Evolutionary conservation across 2,113 vertebrate genomes (phyloP).

Genomic region (Pseudorasbora parva): DNA sequence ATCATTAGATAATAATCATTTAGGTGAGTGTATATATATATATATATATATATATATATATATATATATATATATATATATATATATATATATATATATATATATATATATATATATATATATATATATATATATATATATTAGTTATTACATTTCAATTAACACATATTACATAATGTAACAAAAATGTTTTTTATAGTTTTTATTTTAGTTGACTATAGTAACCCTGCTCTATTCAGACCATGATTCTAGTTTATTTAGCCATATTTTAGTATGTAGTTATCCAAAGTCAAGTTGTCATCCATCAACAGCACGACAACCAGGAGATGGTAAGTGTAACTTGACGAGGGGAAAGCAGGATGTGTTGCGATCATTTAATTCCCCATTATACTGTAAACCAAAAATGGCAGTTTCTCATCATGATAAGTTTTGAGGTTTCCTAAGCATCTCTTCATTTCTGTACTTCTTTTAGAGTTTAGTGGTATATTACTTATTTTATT

Average conservation of each 20-base stretch:
- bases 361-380: background rate
- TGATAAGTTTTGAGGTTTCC: background rate
- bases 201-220: background rate
- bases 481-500: background rate
- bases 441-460: background rate
- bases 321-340: background rate
- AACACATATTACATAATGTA: background rate
- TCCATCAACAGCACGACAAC: background rate
- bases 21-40: too few relatives aligned
- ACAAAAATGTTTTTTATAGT: background rate
- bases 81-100: too few relatives aligned
- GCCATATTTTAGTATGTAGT: background rate
- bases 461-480: background rate
- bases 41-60: too few relatives aligned
- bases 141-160: too few relatives aligned
- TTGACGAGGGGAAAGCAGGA: background rate
- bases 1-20: too few relatives aligned
- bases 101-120: too few relatives aligned
- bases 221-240: background rate
- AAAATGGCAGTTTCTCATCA: background rate
- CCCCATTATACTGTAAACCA: background rate
- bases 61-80: too few relatives aligned
- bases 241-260: constrained; percentile 9
- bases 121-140: too few relatives aligned
- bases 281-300: background rate